These are phyloP conservation scores for Cheumatopsyche charites DNA, from an alignment of 1,140 invertebrate species.

Conservation along the genomic window DNA sequence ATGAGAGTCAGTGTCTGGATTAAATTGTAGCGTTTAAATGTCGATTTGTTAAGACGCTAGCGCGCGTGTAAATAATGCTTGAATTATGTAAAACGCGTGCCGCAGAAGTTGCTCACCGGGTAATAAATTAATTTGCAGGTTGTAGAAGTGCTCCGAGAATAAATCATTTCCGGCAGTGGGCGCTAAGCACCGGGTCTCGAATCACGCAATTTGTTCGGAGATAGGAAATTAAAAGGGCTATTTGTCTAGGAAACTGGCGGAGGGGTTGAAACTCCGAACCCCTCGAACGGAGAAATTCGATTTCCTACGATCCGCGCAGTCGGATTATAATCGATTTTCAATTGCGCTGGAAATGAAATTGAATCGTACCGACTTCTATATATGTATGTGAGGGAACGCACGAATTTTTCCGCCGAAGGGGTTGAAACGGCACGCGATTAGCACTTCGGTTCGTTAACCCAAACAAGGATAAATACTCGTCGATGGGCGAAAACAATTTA, in stretches of 20 bases:
- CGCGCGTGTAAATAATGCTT: constrained; percentile 18
- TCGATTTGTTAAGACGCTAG: constrained; percentile 17
- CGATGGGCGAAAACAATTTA: constrained; percentile 34
- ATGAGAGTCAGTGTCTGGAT: neutral
- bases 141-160: constrained; percentile 20
- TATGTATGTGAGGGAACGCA: neutral
- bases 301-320: no score
- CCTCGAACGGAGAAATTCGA: no score
- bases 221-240: constrained; percentile 33
- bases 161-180: constrained; percentile 29
- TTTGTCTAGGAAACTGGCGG: constrained; percentile 15
- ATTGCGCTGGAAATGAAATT: no score
- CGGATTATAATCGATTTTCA: no score
- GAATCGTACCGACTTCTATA: no score
- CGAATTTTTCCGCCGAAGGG: neutral
- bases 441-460: constrained; percentile 41
- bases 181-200: constrained; percentile 8
- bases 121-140: constrained; percentile 32
- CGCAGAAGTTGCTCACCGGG: neutral
- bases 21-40: constrained; percentile 18
- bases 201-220: constrained; percentile 29
- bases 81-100: constrained; percentile 28
- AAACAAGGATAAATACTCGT: constrained; percentile 38
- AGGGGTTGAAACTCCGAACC: no score
- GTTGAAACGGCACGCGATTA: constrained; percentile 36